Base-by-base conservation (phyloP, 2,113 vertebrate genomes). In the Crotalus horridus region DNA sequence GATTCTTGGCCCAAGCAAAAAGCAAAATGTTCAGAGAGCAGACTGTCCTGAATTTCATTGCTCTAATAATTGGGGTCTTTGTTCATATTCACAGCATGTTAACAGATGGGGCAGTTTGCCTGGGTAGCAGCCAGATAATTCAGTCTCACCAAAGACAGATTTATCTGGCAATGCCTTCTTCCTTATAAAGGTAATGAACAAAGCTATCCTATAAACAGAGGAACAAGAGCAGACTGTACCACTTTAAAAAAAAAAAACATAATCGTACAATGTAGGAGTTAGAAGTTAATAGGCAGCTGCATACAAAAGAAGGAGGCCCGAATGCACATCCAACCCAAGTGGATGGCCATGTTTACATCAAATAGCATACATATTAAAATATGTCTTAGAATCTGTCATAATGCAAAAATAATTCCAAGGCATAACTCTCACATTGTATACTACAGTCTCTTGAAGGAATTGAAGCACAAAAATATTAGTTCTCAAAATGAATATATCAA, bases 91-190 rank as follows among this genome's bases (percentile, higher is more conserved):
- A 15, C 39, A 95, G 95, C 24, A 43, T 56, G 39, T 55, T 85
- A 10, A 55, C 39, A 56, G 81, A 20, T 91, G 89, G 39, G 20
- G 29, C 39, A 74, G 91, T 90, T 74, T 91, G 91, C 85, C 88
- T 94, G 95, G 93, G 93, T 91, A 93, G 69, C 17, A 58, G 69
- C 92, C 92, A 85, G 26, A 46, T 93, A 43, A 33, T 8, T 93
- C 8, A n/a, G 43, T 85, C 43, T 89, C 92, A 33, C 87, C 21
- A 48, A 29, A 81, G 39, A 23, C 58, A 55, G 89, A 93, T 95
- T 93, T 92, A 23, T 92, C 43, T 91, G 91, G 93, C 94, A 95
- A 93, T 94, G 93, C 92, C 93, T 90, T 86, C 94, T 94, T 94
- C 93, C 94, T 95, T 90, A 86, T 64, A 94, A 93, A 59, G 69